These are phyloP conservation scores for Gila robusta DNA, from an alignment of 2,797 vertebrate genomes.

Conservation along the genomic window DNA sequence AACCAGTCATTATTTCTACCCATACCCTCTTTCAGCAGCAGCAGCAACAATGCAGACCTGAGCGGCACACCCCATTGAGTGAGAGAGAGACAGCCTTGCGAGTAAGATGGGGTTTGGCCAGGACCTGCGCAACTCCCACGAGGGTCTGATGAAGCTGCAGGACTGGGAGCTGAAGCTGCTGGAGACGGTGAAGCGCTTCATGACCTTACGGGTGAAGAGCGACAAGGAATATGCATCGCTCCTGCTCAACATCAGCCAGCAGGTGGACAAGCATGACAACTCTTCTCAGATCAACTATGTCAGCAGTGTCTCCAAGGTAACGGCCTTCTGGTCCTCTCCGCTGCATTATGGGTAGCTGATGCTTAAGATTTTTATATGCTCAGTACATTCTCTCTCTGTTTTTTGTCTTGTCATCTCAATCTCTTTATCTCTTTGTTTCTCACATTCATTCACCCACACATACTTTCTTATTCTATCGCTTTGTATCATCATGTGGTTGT, in stretches of 20 bases:
- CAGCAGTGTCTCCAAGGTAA: slow-evolving; percentile 95
- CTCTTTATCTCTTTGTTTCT: slow-evolving; percentile 4
- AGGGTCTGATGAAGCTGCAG: slow-evolving; percentile 95
- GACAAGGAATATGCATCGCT: slow-evolving; percentile 95
- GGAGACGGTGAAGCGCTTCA: slow-evolving; percentile 96
- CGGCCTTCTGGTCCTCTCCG: not conserved
- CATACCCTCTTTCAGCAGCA: not conserved
- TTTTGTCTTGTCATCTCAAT: not conserved
- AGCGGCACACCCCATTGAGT: slow-evolving; percentile 66
- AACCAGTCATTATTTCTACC: not conserved
- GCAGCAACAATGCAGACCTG: slow-evolving; percentile 76
- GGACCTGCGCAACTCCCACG: slow-evolving; percentile 93
- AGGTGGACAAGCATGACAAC: slow-evolving; percentile 91
- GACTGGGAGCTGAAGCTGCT: slow-evolving; percentile 96
- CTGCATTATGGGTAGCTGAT: not conserved
- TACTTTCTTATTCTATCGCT: not conserved
- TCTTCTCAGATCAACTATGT: slow-evolving; percentile 86
- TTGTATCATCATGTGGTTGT: not conserved
- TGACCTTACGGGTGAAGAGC: slow-evolving; percentile 94
- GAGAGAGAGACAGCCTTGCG: slow-evolving; percentile 68
- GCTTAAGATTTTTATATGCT: not conserved
- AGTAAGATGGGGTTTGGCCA: slow-evolving; percentile 94
- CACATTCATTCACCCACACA: not conserved
- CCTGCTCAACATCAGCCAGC: slow-evolving; percentile 94
- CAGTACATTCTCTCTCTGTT: not conserved